phyloP scores from a whole-genome alignment of 1,140 invertebrate species.

The Chelonus insularis region DNA sequence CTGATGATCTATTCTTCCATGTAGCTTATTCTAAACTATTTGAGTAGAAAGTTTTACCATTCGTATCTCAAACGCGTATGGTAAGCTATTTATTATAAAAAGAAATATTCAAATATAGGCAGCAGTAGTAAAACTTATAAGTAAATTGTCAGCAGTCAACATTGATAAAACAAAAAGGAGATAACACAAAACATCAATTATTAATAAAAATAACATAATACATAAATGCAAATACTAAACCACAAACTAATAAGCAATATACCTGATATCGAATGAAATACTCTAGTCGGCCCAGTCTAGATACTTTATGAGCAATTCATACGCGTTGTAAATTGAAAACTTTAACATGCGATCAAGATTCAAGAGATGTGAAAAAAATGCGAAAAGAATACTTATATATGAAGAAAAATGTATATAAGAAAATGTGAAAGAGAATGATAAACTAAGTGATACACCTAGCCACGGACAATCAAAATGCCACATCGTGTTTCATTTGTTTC shows the following conservation, averaged over 20 bases:
- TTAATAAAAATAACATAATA: too few relatives aligned
- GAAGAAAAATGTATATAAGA: not conserved
- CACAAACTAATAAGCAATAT: slow-evolving; percentile 12
- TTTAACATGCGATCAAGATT: slow-evolving; percentile 8
- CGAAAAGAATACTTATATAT: not conserved
- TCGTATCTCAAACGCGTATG: slow-evolving; percentile 1
- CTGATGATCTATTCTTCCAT: slow-evolving; percentile 54
- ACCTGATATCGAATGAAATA: slow-evolving; percentile 40
- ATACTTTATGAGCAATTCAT: not conserved
- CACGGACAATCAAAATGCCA: slow-evolving; percentile 54
- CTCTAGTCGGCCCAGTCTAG: slow-evolving; percentile 34
- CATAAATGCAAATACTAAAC: too few relatives aligned
- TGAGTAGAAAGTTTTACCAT: slow-evolving; percentile 31
- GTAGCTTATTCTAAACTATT: slow-evolving; percentile 52
- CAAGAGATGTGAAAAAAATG: slow-evolving; percentile 5
- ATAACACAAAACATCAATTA: too few relatives aligned
- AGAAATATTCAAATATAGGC: slow-evolving; percentile 7
- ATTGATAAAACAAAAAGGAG: too few relatives aligned
- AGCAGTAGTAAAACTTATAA: too few relatives aligned
- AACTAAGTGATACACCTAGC: slow-evolving; percentile 33
- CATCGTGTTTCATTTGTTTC: slow-evolving; percentile 51
- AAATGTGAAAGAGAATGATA: too few relatives aligned
- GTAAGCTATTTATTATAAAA: slow-evolving; percentile 37
- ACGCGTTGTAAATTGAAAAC: not conserved
- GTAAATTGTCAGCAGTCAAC: too few relatives aligned